Conservation (phyloP, 1,140 invertebrate species). For the Chironomus striatipennis region DNA sequence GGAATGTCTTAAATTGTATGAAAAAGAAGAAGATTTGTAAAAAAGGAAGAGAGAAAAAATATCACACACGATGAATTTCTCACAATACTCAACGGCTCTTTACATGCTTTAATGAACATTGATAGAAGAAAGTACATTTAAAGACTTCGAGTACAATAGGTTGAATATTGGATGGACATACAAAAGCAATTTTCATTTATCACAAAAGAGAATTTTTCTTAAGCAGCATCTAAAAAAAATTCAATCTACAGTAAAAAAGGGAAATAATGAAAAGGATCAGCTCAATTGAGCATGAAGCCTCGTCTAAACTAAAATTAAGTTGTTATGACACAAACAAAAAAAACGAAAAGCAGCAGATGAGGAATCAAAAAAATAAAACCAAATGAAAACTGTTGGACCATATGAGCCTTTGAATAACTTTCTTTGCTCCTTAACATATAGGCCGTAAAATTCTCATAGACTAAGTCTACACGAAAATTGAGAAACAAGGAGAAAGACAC, state of each 20-base stretch:
- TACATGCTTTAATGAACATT: neutral
- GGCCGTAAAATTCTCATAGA: too few relatives aligned
- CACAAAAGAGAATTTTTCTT: neutral
- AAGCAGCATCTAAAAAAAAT: too few relatives aligned
- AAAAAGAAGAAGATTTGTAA: neutral
- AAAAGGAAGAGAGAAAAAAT: slow-evolving; percentile 15
- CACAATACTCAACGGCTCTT: slow-evolving; percentile 12
- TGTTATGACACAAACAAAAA: slow-evolving; percentile 24
- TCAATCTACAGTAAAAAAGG: neutral
- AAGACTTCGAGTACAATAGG: too few relatives aligned
- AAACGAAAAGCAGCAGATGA: neutral
- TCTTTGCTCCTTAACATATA: neutral
- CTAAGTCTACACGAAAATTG: too few relatives aligned
- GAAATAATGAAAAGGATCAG: slow-evolving; percentile 17
- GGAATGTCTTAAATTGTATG: too few relatives aligned
- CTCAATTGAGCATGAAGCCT: slow-evolving; percentile 19
- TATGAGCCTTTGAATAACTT: slow-evolving; percentile 4
- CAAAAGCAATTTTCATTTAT: slow-evolving; percentile 14
- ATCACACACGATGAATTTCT: slow-evolving; percentile 22
- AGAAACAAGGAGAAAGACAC: neutral
- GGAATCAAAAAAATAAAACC: slow-evolving; percentile 4
- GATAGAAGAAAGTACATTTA: neutral
- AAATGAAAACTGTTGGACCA: neutral
- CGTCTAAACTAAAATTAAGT: slow-evolving; percentile 21
- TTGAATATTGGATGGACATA: neutral